A percentile compares a stretch with the other conserved stretches of the same genome.
Conservation (phyloP, 2,888 invertebrate species). For the Zygothrica quintamaculata region DNA sequence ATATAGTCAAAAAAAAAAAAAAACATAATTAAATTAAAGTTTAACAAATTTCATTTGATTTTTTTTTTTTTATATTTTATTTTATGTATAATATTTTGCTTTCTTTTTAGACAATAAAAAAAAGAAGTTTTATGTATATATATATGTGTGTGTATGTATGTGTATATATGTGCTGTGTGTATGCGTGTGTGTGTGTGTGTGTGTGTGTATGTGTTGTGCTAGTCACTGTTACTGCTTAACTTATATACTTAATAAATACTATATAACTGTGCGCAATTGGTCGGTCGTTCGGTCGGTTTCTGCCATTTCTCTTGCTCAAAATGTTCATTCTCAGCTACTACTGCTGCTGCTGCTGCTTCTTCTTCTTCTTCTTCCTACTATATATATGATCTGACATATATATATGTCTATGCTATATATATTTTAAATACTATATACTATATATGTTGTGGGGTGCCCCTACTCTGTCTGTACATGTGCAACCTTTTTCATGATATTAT, state of each 20-base stretch:
- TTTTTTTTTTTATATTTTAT: not conserved
- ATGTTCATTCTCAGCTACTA: conserved; percentile 13
- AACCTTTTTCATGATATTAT: too few relatives aligned
- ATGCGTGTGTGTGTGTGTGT: conserved; percentile 1
- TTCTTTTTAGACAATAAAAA: not conserved
- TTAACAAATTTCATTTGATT: conserved; percentile 47
- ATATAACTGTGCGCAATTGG: conserved; percentile 65
- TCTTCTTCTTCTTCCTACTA: conserved; percentile 10
- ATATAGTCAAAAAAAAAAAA: conserved; percentile 29
- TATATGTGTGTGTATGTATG: not conserved
- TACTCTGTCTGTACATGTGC: too few relatives aligned
- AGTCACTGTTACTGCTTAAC: not conserved
- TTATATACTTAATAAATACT: conserved; percentile 29
- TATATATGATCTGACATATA: conserved; percentile 6
- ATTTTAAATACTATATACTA: too few relatives aligned
- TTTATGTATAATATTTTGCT: not conserved
- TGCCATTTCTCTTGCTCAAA: conserved; percentile 41
- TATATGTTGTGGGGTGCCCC: too few relatives aligned
- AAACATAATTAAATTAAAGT: conserved; percentile 31
- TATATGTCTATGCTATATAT: conserved; percentile 22
- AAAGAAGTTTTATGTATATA: not conserved
- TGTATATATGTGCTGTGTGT: too few relatives aligned
- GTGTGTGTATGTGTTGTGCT: not conserved
- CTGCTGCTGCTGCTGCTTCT: not conserved
- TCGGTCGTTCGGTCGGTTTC: conserved; percentile 82